phyloP scores from a whole-genome alignment of 2,888 invertebrate species.

The Scaptomyza cyrtandrae region DNA sequence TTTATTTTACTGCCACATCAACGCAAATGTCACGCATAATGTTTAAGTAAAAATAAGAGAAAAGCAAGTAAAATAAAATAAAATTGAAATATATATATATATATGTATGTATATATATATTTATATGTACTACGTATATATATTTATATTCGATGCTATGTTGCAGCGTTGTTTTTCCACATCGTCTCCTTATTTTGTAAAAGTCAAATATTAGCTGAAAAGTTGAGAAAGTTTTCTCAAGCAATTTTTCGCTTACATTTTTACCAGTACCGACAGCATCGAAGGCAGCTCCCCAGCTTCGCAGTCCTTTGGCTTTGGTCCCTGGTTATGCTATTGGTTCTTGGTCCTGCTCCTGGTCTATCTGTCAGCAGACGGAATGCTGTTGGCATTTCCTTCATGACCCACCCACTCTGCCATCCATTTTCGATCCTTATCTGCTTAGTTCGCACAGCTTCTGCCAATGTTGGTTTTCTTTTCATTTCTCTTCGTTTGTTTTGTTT shows the following conservation, averaged over 20 bases:
- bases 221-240: conserved; percentile 81
- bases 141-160: conserved; percentile 50
- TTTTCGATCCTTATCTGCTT: conserved; percentile 70
- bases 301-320: neutral
- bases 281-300: conserved; percentile 24
- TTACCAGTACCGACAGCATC: conserved; percentile 48
- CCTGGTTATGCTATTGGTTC: neutral
- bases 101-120: conserved; percentile 20
- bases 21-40: conserved; percentile 75
- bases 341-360: conserved; percentile 64
- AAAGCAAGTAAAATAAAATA: conserved; percentile 39
- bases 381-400: conserved; percentile 65
- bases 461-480: conserved; percentile 51
- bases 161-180: conserved; percentile 72
- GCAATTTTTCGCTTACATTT: conserved; percentile 81
- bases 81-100: conserved; percentile 28
- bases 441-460: conserved; percentile 59
- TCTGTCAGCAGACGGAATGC: conserved; percentile 74
- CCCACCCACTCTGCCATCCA: conserved; percentile 2
- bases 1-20: conserved; percentile 48
- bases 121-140: conserved; percentile 25
- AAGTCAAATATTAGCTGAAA: conserved; percentile 83
- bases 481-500: conserved; percentile 4
- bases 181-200: conserved; percentile 77
- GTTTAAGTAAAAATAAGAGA: conserved; percentile 47